phyloP scores from a whole-genome alignment of 1,140 invertebrate genomes.

The Pogonus chalceus region DNA sequence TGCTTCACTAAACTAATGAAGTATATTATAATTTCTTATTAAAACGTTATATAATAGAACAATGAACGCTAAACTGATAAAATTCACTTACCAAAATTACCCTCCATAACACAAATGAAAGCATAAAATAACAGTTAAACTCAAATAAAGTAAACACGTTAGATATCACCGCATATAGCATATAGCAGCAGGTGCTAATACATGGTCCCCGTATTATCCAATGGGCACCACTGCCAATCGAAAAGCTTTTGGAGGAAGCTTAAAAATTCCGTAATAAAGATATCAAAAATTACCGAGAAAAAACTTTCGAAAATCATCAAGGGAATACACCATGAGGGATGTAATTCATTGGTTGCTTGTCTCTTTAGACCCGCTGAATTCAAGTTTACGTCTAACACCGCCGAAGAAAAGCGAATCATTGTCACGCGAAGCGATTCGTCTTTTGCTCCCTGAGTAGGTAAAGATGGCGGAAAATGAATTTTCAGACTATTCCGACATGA shows the following conservation, averaged over 20 bases:
- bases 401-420: not conserved
- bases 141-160: too few species aligned
- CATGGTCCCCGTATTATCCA: constrained; percentile 19
- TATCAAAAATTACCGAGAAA: constrained; percentile 14
- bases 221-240: constrained; percentile 12
- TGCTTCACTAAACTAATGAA: too few species aligned
- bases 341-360: constrained; percentile 13
- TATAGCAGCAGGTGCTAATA: too few species aligned
- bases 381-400: constrained; percentile 10
- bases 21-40: too few species aligned
- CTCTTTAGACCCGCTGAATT: constrained; percentile 15
- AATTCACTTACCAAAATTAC: too few species aligned
- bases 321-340: constrained; percentile 15
- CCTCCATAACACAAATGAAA: too few species aligned
- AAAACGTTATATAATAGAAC: too few species aligned
- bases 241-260: constrained; percentile 18
- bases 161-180: too few species aligned
- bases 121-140: too few species aligned
- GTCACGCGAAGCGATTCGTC: not conserved
- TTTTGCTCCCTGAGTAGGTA: not conserved
- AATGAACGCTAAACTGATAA: too few species aligned
- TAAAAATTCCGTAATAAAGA: constrained; percentile 18
- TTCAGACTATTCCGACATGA: not conserved
- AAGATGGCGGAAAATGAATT: not conserved
- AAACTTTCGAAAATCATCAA: constrained; percentile 13